These are phyloP conservation scores for Spheniscus humboldti DNA, from an alignment of 2,797 vertebrate species.

Conservation along the genomic window DNA sequence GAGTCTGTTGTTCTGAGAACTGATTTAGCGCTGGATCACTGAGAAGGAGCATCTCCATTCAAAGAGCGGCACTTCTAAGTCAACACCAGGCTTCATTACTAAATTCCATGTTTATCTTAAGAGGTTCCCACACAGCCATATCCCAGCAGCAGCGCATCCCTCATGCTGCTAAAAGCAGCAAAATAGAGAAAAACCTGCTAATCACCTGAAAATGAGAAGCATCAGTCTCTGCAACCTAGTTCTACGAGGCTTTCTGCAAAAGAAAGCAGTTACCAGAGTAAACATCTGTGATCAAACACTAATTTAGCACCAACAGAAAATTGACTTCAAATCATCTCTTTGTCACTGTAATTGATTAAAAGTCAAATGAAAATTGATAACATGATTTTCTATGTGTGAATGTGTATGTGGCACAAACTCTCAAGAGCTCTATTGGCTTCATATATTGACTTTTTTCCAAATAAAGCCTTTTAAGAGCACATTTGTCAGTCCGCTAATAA, in stretches of 20 bases:
- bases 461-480: constrained; percentile 78
- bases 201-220: constrained; percentile 39
- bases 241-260: constrained; percentile 46
- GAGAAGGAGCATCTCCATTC: constrained; percentile 10
- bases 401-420: constrained; percentile 63
- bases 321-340: constrained; percentile 93
- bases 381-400: constrained; percentile 77
- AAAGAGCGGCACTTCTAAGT: background rate
- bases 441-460: constrained; percentile 75
- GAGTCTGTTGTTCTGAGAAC: background rate
- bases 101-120: background rate
- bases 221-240: constrained; percentile 16
- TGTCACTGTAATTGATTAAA: constrained; percentile 91
- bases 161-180: background rate
- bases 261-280: constrained; percentile 61
- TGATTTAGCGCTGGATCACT: background rate
- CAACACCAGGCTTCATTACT: background rate
- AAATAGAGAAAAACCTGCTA: constrained; percentile 25
- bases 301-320: constrained; percentile 82
- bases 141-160: background rate
- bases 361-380: constrained; percentile 96
- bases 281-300: constrained; percentile 73
- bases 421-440: constrained; percentile 69
- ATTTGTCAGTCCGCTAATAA: constrained; percentile 77
- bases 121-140: background rate